A percentile compares a stretch with the other conserved stretches of the same genome.
Conservation (phyloP, 1,140 invertebrate genomes). For the Colletes latitarsis region DNA sequence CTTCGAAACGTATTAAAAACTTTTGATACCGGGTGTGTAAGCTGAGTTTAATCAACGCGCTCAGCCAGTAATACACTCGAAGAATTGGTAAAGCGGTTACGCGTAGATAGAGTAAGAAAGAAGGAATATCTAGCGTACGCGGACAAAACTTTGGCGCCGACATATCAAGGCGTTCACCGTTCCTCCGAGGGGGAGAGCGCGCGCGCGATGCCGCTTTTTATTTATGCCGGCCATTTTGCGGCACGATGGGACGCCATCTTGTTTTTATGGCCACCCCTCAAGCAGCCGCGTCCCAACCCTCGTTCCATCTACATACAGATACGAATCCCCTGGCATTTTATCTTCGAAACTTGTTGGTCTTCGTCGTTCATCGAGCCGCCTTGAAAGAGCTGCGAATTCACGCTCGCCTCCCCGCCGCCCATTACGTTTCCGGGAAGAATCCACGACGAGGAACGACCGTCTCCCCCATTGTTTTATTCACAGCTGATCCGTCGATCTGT, state of each 20-base stretch:
- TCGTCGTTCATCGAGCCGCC: slow-evolving; percentile 25
- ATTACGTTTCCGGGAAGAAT: slow-evolving; percentile 18
- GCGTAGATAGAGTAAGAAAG: neutral
- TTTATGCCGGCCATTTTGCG: slow-evolving; percentile 76
- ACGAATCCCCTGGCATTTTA: slow-evolving; percentile 37
- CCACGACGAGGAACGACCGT: neutral
- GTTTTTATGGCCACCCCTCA: slow-evolving; percentile 73
- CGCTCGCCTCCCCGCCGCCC: neutral
- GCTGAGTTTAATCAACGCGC: too few species aligned
- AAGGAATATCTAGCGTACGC: neutral
- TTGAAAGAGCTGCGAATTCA: slow-evolving; percentile 22
- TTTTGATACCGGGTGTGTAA: too few species aligned
- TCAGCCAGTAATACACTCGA: neutral
- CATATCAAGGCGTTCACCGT: slow-evolving; percentile 23
- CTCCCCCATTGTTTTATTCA: slow-evolving; percentile 67
- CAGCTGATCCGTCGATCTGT: slow-evolving; percentile 47
- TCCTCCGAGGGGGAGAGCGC: slow-evolving; percentile 21
- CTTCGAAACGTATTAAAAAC: too few species aligned
- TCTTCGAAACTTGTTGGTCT: slow-evolving; percentile 21
- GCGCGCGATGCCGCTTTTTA: slow-evolving; percentile 65
- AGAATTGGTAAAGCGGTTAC: neutral
- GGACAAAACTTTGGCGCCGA: slow-evolving; percentile 16
- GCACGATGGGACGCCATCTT: slow-evolving; percentile 73
- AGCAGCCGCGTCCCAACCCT: slow-evolving; percentile 40
- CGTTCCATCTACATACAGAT: slow-evolving; percentile 43